Evolutionary conservation across 2,888 invertebrate genomes (phyloP).

Genomic region (Drosophila cognata): DNA sequence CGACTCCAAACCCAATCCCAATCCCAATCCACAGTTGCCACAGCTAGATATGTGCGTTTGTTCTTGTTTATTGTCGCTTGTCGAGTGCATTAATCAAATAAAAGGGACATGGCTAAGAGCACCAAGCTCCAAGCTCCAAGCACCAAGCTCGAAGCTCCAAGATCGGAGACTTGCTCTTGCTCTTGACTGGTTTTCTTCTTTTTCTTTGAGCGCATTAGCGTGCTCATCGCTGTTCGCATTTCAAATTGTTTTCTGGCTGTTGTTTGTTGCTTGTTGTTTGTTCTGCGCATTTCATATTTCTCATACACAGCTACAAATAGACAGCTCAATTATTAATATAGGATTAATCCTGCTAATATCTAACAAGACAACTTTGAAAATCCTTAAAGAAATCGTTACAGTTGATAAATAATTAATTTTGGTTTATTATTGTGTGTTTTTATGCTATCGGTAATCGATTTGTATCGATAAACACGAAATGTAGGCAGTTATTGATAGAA

Average conservation of each 20-base stretch:
- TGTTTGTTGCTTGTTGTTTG: constrained; percentile 35
- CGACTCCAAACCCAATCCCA: constrained; percentile 4
- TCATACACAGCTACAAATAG: neutral
- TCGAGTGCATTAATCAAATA: constrained; percentile 81
- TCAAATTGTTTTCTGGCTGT: constrained; percentile 29
- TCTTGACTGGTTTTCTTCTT: constrained; percentile 11
- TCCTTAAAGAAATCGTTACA: neutral
- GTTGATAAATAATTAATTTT: neutral
- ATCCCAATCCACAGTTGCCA: constrained; percentile 18
- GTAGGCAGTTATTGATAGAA: neutral
- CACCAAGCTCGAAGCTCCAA: neutral
- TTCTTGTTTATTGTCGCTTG: constrained; percentile 79
- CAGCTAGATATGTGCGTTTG: constrained; percentile 37
- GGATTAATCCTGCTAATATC: neutral
- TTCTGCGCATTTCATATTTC: constrained; percentile 56
- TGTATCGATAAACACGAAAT: neutral
- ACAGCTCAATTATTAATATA: no score
- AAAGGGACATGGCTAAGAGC: constrained; percentile 28
- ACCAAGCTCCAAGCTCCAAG: neutral
- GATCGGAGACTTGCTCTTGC: constrained; percentile 5
- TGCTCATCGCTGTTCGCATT: constrained; percentile 58
- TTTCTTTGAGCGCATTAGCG: constrained; percentile 61
- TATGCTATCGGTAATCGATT: neutral
- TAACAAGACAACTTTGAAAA: no score
- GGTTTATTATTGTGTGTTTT: neutral